Percentiles rank a stretch among this genome's conserved stretches.
phyloP scores from a whole-genome alignment of 2,113 vertebrate genomes.

The Tiliqua scincoides region DNA sequence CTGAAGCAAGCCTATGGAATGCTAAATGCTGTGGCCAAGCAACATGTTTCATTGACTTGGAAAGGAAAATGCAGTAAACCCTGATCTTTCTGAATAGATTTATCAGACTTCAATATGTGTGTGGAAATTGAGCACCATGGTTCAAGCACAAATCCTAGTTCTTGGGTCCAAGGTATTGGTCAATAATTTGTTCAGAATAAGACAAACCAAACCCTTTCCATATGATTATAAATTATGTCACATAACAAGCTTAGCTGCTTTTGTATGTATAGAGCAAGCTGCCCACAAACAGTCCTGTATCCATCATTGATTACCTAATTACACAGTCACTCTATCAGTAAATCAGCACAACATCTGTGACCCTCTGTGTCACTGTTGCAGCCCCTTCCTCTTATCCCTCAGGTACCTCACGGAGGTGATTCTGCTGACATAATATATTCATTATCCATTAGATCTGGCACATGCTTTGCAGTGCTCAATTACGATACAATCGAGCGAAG shows the following conservation, averaged over 20 bases:
- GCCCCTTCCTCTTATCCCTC: constrained; percentile 68
- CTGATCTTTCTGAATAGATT: not conserved
- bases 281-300: constrained; percentile 60
- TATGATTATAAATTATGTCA: constrained; percentile 25
- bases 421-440: constrained; percentile 84
- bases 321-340: constrained; percentile 79
- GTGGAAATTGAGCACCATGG: constrained; percentile 15
- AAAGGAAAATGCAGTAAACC: not conserved
- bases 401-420: constrained; percentile 70
- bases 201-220: constrained; percentile 36
- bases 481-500: constrained; percentile 85
- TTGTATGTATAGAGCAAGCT: constrained; percentile 62
- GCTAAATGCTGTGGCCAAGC: not conserved
- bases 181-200: constrained; percentile 39
- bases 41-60: constrained; percentile 19
- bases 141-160: not conserved
- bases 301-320: constrained; percentile 84
- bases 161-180: not conserved
- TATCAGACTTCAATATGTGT: not conserved
- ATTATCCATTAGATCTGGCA: constrained; percentile 86
- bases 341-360: constrained; percentile 79
- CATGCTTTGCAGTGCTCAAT: constrained; percentile 86
- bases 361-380: constrained; percentile 69
- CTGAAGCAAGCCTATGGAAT: not conserved
- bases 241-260: constrained; percentile 3